Evolutionary conservation across 23 tunicate species (phyloP).

Genomic region (Ascidia mentula): DNA sequence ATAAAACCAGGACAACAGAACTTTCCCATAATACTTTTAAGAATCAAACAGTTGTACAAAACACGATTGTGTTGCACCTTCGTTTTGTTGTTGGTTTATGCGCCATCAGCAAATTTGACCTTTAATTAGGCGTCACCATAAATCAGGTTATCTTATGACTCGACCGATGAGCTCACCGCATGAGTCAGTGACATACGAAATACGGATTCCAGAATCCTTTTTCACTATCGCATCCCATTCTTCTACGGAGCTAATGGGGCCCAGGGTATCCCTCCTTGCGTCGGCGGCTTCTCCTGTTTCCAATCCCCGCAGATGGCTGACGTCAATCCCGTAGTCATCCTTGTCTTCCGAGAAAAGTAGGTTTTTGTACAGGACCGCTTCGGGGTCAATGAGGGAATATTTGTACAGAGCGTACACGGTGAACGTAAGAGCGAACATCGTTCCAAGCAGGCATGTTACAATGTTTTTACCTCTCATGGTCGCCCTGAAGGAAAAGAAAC

Average conservation of each 20-base stretch:
- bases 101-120: too few species aligned
- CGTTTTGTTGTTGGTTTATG: too few species aligned
- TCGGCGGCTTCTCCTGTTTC: neutral
- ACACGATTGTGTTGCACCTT: too few species aligned
- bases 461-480: neutral
- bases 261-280: neutral
- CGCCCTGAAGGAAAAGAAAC: too few species aligned
- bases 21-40: too few species aligned
- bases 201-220: conserved; percentile 25
- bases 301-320: conserved; percentile 15
- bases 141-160: too few species aligned
- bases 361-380: conserved; percentile 27
- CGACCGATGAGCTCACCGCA: conserved; percentile 45
- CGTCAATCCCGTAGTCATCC: conserved; percentile 59
- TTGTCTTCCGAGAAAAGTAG: neutral
- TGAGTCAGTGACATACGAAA: conserved; percentile 41
- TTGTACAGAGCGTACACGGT: conserved; percentile 39
- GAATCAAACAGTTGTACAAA: too few species aligned
- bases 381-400: conserved; percentile 43
- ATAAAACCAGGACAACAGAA: too few species aligned
- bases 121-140: too few species aligned
- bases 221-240: conserved; percentile 32
- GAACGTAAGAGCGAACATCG: conserved; percentile 34
- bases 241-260: conserved; percentile 9
- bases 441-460: neutral